These are phyloP conservation scores for Osmoderma eremita DNA, from an alignment of 2,888 invertebrate genomes.

Conservation along the genomic window DNA sequence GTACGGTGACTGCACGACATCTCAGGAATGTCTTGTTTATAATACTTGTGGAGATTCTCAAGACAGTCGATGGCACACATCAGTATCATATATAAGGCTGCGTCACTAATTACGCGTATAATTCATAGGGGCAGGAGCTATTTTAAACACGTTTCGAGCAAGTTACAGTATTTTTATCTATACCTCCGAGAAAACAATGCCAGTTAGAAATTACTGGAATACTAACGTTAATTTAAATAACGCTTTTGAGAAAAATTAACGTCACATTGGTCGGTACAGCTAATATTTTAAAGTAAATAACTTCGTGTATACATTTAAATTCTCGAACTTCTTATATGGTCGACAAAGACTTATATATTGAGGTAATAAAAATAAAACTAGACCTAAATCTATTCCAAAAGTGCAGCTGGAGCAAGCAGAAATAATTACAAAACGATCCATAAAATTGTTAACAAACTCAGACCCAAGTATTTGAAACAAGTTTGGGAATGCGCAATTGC, in stretches of 20 bases:
- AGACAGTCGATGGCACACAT: not conserved
- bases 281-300: not conserved
- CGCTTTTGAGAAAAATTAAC: not conserved
- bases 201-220: not conserved
- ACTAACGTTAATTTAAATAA: conserved; percentile 2
- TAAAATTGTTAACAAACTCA: no score
- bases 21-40: no score
- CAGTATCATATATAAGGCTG: not conserved
- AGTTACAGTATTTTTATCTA: conserved; percentile 3
- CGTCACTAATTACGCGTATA: conserved; percentile 3
- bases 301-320: not conserved
- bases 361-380: no score
- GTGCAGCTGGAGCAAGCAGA: no score
- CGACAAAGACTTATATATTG: no score
- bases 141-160: not conserved
- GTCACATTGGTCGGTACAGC: not conserved
- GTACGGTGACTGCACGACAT: no score
- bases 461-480: no score
- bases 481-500: no score
- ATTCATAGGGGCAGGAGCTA: not conserved
- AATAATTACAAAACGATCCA: no score
- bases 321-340: no score
- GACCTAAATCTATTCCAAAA: no score
- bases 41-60: not conserved
- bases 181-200: conserved; percentile 1